These are phyloP conservation scores for Andricus grossulariae DNA, from an alignment of 1,140 invertebrate species.

Conservation along the genomic window DNA sequence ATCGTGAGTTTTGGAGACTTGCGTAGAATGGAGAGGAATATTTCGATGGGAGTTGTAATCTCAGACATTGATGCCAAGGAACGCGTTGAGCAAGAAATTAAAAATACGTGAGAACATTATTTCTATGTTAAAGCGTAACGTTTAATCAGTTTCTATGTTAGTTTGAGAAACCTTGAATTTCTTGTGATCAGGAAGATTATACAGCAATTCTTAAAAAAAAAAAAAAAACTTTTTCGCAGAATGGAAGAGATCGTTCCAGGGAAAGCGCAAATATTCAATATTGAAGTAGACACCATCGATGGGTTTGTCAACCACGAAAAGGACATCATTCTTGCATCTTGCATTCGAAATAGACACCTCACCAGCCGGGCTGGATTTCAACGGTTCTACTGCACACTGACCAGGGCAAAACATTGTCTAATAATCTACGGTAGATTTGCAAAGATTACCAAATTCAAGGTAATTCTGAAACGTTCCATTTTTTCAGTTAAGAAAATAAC, in stretches of 20 bases:
- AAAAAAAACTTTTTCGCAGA: background rate
- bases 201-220: background rate
- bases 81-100: background rate
- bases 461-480: background rate
- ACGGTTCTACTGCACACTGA: background rate
- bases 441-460: slow-evolving; percentile 6
- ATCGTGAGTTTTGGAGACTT: background rate
- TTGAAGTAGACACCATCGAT: slow-evolving; percentile 3
- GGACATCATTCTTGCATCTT: slow-evolving; percentile 5
- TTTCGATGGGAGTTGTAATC: slow-evolving; percentile 9
- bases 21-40: background rate
- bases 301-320: background rate
- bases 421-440: slow-evolving; percentile 7
- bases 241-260: background rate
- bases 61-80: background rate
- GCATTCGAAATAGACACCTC: slow-evolving; percentile 13
- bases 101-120: background rate
- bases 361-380: background rate
- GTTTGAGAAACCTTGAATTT: too few species aligned
- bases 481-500: background rate
- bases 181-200: too few species aligned
- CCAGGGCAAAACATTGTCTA: background rate
- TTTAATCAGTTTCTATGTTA: too few species aligned
- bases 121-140: too few species aligned
- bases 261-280: background rate